A percentile compares a stretch with the other conserved stretches of the same genome.
phyloP scores from a whole-genome alignment of 2,888 invertebrate genomes.

The Herminia tarsipennalis region DNA sequence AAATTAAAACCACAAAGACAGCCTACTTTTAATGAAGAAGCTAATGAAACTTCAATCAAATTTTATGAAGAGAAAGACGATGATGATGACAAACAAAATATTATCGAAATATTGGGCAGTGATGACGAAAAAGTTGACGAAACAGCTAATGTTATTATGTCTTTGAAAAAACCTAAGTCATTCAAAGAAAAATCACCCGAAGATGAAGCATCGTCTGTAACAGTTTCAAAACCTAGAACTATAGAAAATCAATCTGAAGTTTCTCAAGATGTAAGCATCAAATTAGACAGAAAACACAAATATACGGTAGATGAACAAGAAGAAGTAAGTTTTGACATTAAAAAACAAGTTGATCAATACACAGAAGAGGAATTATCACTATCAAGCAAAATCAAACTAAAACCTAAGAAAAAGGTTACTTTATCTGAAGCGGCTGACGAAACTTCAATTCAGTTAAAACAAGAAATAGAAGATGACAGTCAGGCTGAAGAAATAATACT shows the following conservation, averaged over 20 bases:
- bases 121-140: constrained; percentile 76
- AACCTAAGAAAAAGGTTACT: constrained; percentile 86
- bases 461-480: constrained; percentile 87
- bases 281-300: constrained; percentile 89
- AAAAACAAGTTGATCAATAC: constrained; percentile 75
- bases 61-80: constrained; percentile 80
- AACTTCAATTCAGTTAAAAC: constrained; percentile 87
- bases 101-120: constrained; percentile 79
- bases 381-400: constrained; percentile 89
- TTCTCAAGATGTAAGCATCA: constrained; percentile 87
- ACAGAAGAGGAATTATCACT: constrained; percentile 90
- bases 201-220: constrained; percentile 72
- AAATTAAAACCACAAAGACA: constrained; percentile 91
- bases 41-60: constrained; percentile 90
- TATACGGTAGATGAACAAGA: constrained; percentile 89
- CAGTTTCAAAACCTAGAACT: constrained; percentile 63
- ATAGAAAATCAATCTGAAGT: constrained; percentile 76
- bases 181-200: constrained; percentile 64
- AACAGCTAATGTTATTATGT: constrained; percentile 66
- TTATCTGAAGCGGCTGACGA: constrained; percentile 89
- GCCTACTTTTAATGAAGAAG: constrained; percentile 91
- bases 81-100: constrained; percentile 61
- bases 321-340: constrained; percentile 80
- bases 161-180: constrained; percentile 71
- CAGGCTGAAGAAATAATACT: constrained; percentile 88